Base-by-base conservation (phyloP, 53 echinoderm and acorn worm genomes). In the Luidia sarsii region DNA sequence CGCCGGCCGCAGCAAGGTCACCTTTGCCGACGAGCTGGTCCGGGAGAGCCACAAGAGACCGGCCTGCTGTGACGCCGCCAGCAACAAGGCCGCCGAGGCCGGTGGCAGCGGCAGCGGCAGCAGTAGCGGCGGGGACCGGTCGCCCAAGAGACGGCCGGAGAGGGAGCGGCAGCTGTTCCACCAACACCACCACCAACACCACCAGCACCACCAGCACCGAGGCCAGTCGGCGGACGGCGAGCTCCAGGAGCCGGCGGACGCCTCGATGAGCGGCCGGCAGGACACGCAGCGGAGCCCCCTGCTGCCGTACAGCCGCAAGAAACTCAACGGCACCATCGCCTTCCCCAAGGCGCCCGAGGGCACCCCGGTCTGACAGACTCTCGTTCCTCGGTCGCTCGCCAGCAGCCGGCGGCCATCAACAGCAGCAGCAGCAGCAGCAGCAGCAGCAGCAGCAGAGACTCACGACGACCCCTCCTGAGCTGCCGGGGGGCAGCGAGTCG, bases 311-410 rank as follows among this genome's bases (percentile, higher is more conserved):
- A 59, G 55, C 32, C 77, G 60, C 8, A 77, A 77, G 77, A 77
- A 77, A 31, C 77, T 28, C 10, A 90, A 90, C 32, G 90, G 90
- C 8, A 82, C 75, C 1, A 90, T 90, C 21, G 86, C 82, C 41
- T 86, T 90, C 38, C 83, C 86, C 0, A 86, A 90, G 57, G 80
- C 82, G n/a, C 90, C 90, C 20, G 86, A 86, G 0, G 90, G 90
- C 0, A 90, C 90, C 8, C 90, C 90, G 3, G 90, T 90, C 60
- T 90, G 86, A 86, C 88, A 83, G 77, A 83, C 68, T 83, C 79
- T 41, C 82, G 82, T 56, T 48, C 3, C 30, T 22, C 33, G 35
- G 45, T 6, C 66, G n/a, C 49, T 50, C 4, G 2, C 10, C 29
- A 30, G 25, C 4, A 46, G 46, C 46, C 15, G 46, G 15, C 8